Evolutionary conservation across 2,113 vertebrate species (phyloP).

Genomic region (Melospiza melodia): DNA sequence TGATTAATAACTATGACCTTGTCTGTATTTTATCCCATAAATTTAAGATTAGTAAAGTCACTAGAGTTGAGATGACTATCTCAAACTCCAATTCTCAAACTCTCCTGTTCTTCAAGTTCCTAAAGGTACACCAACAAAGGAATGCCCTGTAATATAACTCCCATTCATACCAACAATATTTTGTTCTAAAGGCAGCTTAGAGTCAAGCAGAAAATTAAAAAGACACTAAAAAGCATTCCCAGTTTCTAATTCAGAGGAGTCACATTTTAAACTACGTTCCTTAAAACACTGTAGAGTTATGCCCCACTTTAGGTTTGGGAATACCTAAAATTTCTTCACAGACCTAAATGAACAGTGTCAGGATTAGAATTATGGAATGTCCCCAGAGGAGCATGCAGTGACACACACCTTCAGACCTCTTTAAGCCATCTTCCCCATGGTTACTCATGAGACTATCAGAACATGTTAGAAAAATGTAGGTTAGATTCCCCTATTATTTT

Average conservation of each 20-base stretch:
- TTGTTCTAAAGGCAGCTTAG: neutral
- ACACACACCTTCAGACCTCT: neutral
- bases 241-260: neutral
- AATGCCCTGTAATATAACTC: neutral
- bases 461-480: neutral
- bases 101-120: neutral
- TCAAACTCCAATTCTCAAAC: neutral
- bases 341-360: neutral
- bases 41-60: neutral
- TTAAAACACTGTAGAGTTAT: neutral
- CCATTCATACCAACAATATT: neutral
- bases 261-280: neutral
- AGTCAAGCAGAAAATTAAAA: neutral
- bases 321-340: neutral
- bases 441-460: neutral
- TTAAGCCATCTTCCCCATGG: neutral
- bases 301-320: neutral
- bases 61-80: neutral
- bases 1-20: neutral
- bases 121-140: neutral
- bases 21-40: neutral
- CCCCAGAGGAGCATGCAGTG: neutral
- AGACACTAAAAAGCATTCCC: neutral
- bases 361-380: neutral
- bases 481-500: neutral